Evolutionary conservation across 35 echinoderm and acorn worm genomes (phyloP).

Genomic region (Diadema setosum): DNA sequence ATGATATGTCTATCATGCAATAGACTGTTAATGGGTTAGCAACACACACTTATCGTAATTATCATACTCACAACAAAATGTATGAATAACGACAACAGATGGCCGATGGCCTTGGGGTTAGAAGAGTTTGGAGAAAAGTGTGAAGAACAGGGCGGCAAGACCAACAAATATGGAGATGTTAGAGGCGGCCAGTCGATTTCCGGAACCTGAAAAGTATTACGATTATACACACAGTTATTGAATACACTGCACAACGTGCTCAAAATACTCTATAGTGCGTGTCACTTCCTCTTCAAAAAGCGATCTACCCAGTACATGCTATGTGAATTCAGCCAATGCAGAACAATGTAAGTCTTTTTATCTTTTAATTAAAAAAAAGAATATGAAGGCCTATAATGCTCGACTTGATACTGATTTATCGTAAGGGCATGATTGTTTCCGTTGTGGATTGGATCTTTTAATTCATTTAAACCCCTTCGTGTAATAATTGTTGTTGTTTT

Average conservation of each 20-base stretch:
- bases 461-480: too few relatives aligned
- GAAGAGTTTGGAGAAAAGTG: not conserved
- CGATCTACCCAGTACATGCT: not conserved
- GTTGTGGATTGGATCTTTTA: too few relatives aligned
- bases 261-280: not conserved
- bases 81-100: too few relatives aligned
- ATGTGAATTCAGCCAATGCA: not conserved
- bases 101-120: too few relatives aligned
- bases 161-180: not conserved
- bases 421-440: too few relatives aligned
- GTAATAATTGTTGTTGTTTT: too few relatives aligned
- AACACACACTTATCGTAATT: too few relatives aligned
- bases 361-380: not conserved
- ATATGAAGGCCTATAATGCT: too few relatives aligned
- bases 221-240: not conserved
- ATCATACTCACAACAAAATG: too few relatives aligned
- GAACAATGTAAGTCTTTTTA: not conserved
- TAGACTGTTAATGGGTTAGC: too few relatives aligned
- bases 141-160: not conserved
- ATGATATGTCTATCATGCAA: too few relatives aligned
- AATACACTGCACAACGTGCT: not conserved
- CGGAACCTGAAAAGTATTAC: not conserved
- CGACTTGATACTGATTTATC: too few relatives aligned
- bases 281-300: not conserved
- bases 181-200: not conserved